phyloP scores from a whole-genome alignment of 2,113 vertebrate genomes.

The Chaetorhynchus papuensis region DNA sequence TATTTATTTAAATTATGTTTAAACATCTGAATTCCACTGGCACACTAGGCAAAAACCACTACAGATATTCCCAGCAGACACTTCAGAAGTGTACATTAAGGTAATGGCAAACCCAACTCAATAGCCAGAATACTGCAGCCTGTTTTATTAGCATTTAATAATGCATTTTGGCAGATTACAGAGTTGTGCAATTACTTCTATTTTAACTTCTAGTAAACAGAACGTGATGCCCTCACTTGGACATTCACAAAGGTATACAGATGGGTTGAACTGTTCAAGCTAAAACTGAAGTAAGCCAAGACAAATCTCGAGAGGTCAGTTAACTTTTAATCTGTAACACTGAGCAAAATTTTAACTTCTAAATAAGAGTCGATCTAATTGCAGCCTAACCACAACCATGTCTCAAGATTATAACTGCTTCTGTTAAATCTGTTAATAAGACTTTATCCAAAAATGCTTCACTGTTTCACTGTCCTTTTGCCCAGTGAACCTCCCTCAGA shows the following conservation, averaged over 20 bases:
- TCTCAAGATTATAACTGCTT: background rate
- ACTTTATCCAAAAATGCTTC: background rate
- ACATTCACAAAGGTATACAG: background rate
- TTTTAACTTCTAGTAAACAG: background rate
- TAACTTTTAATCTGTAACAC: background rate
- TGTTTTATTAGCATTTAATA: background rate
- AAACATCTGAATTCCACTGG: background rate
- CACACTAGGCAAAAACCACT: background rate
- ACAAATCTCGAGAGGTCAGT: background rate
- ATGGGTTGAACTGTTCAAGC: background rate
- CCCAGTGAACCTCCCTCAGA: background rate
- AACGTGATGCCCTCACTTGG: accelerated
- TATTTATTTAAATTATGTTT: background rate
- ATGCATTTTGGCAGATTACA: background rate
- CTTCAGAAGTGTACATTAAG: background rate
- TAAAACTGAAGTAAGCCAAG: background rate
- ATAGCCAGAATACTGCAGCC: background rate
- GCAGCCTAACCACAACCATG: background rate
- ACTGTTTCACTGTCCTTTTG: background rate
- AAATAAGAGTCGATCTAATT: background rate
- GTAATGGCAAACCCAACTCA: background rate
- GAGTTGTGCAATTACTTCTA: background rate
- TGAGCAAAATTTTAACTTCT: background rate
- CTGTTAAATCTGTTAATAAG: background rate
- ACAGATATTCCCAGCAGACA: background rate